phyloP scores from a whole-genome alignment of 2,113 vertebrate species.

The Ovis aries region DNA sequence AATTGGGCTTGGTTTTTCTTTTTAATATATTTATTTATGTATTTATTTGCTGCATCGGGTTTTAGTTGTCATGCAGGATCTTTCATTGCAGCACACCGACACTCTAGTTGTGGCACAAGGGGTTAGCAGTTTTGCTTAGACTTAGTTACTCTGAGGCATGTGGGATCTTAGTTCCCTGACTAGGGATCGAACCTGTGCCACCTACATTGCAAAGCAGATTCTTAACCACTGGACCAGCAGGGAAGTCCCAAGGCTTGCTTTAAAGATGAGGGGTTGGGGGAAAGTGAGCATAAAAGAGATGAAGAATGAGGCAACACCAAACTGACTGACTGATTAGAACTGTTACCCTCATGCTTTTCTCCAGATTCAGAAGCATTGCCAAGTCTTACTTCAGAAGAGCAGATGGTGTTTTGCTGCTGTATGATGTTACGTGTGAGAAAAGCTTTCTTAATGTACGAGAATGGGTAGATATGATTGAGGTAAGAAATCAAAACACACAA shows the following conservation, averaged over 20 bases:
- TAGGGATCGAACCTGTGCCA: fast-evolving
- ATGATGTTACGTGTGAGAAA: constrained; percentile 94
- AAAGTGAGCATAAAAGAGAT: neutral
- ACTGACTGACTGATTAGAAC: neutral
- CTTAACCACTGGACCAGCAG: neutral
- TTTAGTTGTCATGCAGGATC: neutral
- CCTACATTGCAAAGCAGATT: neutral
- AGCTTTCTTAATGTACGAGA: constrained; percentile 96
- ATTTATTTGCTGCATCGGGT: neutral
- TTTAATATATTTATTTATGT: neutral
- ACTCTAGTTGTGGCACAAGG: neutral
- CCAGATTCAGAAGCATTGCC: constrained; percentile 96
- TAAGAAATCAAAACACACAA: constrained; percentile 70
- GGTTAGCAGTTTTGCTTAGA: neutral
- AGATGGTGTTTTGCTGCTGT: constrained; percentile 93
- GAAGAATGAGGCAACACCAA: neutral
- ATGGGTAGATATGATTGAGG: constrained; percentile 97
- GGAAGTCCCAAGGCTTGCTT: neutral
- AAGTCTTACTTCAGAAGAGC: constrained; percentile 98
- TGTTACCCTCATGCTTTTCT: neutral
- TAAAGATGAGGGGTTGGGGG: neutral
- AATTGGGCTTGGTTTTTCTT: neutral
- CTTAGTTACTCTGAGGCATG: neutral
- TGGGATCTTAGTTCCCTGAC: neutral
- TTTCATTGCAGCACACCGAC: neutral